Conservation (phyloP, 1,140 invertebrate genomes). For the Sogatella furcifera region DNA sequence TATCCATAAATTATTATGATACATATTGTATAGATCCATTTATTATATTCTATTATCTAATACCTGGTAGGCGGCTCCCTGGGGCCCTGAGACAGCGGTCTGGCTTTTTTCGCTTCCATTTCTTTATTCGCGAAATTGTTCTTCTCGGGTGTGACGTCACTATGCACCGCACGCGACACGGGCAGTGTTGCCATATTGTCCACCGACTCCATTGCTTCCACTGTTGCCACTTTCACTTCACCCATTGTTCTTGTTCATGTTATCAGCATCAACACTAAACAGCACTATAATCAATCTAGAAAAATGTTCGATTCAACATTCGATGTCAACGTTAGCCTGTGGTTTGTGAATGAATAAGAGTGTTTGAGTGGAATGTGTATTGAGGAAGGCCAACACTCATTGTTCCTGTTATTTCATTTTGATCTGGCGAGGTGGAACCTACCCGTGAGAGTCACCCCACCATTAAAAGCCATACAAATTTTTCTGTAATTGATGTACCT, state of each 20-base stretch:
- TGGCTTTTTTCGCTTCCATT: constrained; percentile 73
- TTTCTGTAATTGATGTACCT: no score
- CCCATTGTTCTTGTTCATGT: constrained; percentile 30
- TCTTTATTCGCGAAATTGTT: constrained; percentile 74
- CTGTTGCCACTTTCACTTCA: constrained; percentile 75
- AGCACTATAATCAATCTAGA: neutral
- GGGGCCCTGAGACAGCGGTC: constrained; percentile 24
- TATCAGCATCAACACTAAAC: neutral
- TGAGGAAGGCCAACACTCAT: neutral
- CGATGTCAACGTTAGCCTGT: neutral
- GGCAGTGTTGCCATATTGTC: constrained; percentile 79
- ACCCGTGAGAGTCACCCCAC: no score
- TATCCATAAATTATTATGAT: no score
- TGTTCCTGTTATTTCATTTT: no score
- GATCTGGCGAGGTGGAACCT: no score
- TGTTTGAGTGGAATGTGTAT: neutral
- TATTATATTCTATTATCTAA: no score
- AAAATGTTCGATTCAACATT: neutral
- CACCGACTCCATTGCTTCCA: constrained; percentile 51
- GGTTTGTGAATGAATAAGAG: neutral
- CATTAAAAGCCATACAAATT: no score
- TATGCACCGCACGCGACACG: constrained; percentile 45
- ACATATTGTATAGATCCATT: no score
- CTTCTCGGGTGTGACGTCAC: constrained; percentile 57
- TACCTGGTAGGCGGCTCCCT: constrained; percentile 1